A percentile compares a stretch with the other conserved stretches of the same genome.
Conservation (phyloP, 2,113 vertebrate genomes). For the Apaloderma vittatum region DNA sequence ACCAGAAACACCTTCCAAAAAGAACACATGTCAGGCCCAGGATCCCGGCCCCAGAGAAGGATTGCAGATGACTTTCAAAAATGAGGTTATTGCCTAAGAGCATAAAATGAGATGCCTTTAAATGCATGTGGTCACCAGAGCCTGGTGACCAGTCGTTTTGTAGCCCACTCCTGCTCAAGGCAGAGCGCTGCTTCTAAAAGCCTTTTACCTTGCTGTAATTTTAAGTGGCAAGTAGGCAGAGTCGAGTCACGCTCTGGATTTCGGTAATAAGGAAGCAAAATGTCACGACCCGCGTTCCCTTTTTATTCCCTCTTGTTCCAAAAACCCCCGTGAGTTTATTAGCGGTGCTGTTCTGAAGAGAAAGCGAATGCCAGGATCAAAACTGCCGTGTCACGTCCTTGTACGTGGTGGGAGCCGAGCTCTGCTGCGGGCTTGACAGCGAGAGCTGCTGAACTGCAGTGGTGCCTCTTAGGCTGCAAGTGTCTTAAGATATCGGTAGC, state of each 20-base stretch:
- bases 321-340: not conserved
- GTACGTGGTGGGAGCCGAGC: not conserved
- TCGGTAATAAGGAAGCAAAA: not conserved
- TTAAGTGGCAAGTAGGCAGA: not conserved
- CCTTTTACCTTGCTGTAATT: not conserved
- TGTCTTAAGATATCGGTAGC: not conserved
- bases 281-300: not conserved
- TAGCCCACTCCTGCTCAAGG: not conserved
- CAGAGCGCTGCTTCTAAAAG: not conserved
- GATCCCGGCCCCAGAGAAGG: not conserved
- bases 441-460: not conserved
- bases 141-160: fast-evolving
- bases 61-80: constrained; percentile 60
- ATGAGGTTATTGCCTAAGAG: constrained; percentile 30
- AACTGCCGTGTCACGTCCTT: not conserved
- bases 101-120: not conserved
- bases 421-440: not conserved
- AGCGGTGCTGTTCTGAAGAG: not conserved
- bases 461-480: not conserved
- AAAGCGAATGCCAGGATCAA: not conserved
- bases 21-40: constrained; percentile 36
- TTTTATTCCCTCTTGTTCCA: not conserved
- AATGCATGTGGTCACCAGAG: not conserved
- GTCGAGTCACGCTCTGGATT: not conserved
- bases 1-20: constrained; percentile 54